Conservation (phyloP, 2,888 invertebrate genomes). For the Mythimna impura region DNA sequence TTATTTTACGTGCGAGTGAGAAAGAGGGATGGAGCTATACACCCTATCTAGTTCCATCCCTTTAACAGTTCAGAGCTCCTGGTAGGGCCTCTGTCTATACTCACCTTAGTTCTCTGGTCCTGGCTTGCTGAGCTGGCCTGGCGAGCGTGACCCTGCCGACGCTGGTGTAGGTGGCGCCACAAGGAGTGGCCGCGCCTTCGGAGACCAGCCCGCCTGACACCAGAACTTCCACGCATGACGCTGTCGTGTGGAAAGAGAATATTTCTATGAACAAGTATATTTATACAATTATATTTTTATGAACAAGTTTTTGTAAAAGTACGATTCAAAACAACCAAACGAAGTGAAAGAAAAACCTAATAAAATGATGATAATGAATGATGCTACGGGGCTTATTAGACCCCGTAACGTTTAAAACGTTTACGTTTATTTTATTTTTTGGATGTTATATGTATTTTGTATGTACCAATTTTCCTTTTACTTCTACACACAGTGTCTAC, state of each 20-base stretch:
- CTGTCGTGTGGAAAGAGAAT: slow-evolving; percentile 64
- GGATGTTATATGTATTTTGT: too few species aligned
- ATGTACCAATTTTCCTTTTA: too few species aligned
- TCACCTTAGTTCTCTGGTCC: slow-evolving; percentile 86
- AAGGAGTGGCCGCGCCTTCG: slow-evolving; percentile 87
- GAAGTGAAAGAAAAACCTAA: neutral
- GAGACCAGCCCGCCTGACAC: slow-evolving; percentile 87
- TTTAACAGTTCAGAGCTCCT: too few species aligned
- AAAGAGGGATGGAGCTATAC: too few species aligned
- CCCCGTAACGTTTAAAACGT: too few species aligned
- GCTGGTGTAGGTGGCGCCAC: slow-evolving; percentile 88
- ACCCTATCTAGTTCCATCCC: too few species aligned
- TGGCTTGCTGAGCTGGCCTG: slow-evolving; percentile 81
- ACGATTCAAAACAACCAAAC: neutral
- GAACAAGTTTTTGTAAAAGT: neutral
- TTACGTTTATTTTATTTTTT: too few species aligned
- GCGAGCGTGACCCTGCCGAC: slow-evolving; percentile 86
- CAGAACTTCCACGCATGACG: slow-evolving; percentile 86
- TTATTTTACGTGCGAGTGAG: too few species aligned
- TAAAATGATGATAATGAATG: too few species aligned
- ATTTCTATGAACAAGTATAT: neutral
- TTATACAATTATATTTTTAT: too few species aligned
- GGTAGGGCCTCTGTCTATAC: neutral
- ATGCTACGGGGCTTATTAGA: too few species aligned
- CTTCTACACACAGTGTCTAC: too few species aligned